Conservation (phyloP, 2,888 invertebrate genomes). For the Auanema freiburgensis region DNA sequence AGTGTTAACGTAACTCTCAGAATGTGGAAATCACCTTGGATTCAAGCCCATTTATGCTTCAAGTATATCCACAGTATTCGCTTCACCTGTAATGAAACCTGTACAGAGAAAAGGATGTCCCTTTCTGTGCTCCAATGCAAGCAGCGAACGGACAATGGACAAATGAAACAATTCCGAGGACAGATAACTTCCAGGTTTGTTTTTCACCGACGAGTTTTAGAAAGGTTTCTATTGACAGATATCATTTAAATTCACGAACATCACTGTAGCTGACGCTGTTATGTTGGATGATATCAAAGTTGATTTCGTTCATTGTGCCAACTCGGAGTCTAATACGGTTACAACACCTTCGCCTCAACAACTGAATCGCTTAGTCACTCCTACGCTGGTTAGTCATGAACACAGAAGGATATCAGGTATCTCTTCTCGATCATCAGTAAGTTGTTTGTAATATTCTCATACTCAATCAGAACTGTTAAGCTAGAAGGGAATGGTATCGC, state of each 20-base stretch:
- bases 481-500: conserved; percentile 1
- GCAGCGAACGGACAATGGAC: conserved; percentile 31
- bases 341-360: too few species aligned
- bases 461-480: background rate
- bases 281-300: conserved; percentile 36
- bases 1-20: conserved; percentile 32
- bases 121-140: conserved; percentile 40
- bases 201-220: background rate
- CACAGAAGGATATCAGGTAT: too few species aligned
- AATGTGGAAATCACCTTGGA: conserved; percentile 36
- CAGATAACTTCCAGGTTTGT: conserved; percentile 33
- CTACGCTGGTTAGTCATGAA: too few species aligned
- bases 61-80: conserved; percentile 20
- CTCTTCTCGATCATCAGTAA: too few species aligned
- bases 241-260: conserved; percentile 42
- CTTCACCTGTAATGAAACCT: background rate
- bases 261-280: conserved; percentile 38
- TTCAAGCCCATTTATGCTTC: conserved; percentile 40
- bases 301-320: conserved; percentile 19
- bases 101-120: conserved; percentile 33
- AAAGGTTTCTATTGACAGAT: conserved; percentile 27
- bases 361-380: too few species aligned
- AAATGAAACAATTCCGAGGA: conserved; percentile 40
- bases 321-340: background rate
- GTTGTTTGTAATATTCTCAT: too few species aligned